Base-by-base conservation (phyloP, 92 coral and sea anemone genomes). In the Pocillopora meandrina region DNA sequence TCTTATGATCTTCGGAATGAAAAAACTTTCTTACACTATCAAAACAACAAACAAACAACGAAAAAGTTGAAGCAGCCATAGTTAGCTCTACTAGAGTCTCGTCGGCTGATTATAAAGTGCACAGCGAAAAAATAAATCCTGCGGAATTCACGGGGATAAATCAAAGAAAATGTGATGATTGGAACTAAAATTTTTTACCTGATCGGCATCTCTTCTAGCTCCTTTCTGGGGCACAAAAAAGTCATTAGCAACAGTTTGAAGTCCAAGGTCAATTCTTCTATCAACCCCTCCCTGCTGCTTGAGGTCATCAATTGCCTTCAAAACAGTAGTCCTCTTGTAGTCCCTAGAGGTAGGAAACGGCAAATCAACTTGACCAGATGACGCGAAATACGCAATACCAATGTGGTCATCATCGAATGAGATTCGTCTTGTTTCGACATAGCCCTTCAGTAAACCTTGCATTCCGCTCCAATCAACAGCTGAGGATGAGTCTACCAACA, bases 401-500 rank as follows among this genome's bases (percentile, higher is more conserved):
- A 93, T 82, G 75, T 84, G 92, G n/a, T 90, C 84, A 18, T 90
- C 91, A 13, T 85, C 73, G 31, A 79, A 81, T 62, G 93, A 91
- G 47, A 89, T 92, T n/a, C 77, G 80, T 36, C 87, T 77, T 55
- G 89, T 85, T 65, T 84, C 84, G n/a, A 91, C 91, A 16, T 88
- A 59, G 75, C 93, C 84, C 78, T 91, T 89, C 36, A 92, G 77
- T 61, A 93, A 84, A 73, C 66, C 72, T 74, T 86, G 90, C 74
- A 89, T 82, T 84, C 81, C 78, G 72, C 78, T 72, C 91, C 92
- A 90, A 79, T 90, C 82, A 47, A 87, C 93, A 52, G 89, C 77
- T 9, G 91, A 61, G 16, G 97, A 92, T 18, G 97, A 84, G 78
- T 91, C 97, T 42, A 93, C 90, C 56, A 87, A 61, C 49, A 93